Evolutionary conservation across 2,113 vertebrate genomes (phyloP).

Genomic region (Oenanthe oenanthe): DNA sequence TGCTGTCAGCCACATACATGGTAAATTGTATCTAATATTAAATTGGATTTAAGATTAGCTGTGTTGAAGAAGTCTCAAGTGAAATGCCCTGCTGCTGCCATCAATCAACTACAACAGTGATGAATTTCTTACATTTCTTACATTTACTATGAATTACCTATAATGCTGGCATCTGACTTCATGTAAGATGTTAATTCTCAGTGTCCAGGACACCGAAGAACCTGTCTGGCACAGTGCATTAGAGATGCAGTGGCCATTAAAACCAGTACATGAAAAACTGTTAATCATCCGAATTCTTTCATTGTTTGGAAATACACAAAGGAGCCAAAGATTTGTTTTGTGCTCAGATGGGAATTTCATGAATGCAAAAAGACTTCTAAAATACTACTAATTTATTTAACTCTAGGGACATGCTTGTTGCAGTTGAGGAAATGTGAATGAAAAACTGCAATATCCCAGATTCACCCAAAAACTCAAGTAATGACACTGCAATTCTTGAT

Average conservation of each 20-base stretch:
- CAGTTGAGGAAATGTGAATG: not conserved
- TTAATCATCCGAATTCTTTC: not conserved
- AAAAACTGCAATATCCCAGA: not conserved
- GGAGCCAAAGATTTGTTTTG: not conserved
- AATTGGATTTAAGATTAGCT: conserved; percentile 12
- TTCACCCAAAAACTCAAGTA: not conserved
- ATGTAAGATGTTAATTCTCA: not conserved
- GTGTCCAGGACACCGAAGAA: not conserved
- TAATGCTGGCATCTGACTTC: not conserved
- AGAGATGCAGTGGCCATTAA: not conserved
- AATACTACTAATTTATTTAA: not conserved
- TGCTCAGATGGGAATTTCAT: not conserved
- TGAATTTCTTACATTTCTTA: not conserved
- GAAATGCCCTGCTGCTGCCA: not conserved
- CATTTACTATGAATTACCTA: not conserved
- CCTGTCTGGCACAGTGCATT: not conserved
- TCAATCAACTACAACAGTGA: not conserved
- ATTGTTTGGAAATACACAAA: not conserved
- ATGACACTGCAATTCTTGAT: not conserved
- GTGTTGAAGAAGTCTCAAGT: not conserved
- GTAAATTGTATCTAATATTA: conserved; percentile 28
- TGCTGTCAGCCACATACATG: not conserved
- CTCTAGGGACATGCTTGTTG: not conserved
- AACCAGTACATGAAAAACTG: not conserved
- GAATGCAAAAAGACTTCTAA: not conserved